phyloP scores from a whole-genome alignment of 2,113 vertebrate species.

The Lanius ludovicianus region DNA sequence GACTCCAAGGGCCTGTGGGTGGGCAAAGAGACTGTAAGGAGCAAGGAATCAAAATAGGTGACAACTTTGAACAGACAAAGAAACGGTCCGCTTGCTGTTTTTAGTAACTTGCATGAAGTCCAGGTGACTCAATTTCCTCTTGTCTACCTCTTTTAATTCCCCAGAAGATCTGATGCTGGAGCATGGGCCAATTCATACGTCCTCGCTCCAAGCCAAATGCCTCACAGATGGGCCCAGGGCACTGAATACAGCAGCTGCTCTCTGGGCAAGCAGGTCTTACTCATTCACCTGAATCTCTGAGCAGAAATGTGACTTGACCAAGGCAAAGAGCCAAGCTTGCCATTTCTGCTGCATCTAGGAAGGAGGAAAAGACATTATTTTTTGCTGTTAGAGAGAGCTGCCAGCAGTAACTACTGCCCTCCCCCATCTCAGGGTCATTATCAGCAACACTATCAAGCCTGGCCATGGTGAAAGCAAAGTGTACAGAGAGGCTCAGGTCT shows the following conservation, averaged over 20 bases:
- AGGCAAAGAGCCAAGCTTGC: slow-evolving; percentile 27
- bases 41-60: background rate
- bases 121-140: background rate
- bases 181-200: background rate
- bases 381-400: background rate
- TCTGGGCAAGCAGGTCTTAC: background rate
- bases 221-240: background rate
- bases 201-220: background rate
- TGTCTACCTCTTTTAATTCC: background rate
- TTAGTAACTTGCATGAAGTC: background rate
- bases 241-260: background rate
- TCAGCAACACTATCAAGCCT: background rate
- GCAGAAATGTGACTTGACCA: background rate
- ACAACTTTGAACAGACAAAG: background rate
- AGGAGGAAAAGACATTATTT: background rate
- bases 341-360: background rate
- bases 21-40: background rate
- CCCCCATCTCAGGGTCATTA: background rate
- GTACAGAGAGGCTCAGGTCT: background rate
- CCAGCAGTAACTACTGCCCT: background rate
- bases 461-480: background rate
- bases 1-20: background rate
- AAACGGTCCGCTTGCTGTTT: background rate
- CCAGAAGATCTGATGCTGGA: background rate
- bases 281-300: slow-evolving; percentile 15